Conservation (phyloP, 2,113 vertebrate species). For the Amphiprion percula region DNA sequence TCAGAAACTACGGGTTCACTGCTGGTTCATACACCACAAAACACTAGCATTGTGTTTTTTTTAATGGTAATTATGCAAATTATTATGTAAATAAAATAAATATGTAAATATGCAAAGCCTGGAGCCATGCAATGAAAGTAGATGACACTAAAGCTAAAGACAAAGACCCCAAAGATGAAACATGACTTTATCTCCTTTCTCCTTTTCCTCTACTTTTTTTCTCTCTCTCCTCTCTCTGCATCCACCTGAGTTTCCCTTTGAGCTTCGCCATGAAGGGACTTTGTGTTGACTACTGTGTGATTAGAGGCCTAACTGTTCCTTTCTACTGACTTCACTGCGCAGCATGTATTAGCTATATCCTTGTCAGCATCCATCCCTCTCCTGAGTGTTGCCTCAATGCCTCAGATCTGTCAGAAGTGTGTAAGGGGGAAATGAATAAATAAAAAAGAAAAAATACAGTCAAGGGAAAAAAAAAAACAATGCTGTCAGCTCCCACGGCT, state of each 20-base stretch:
- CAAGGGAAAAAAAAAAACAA: conserved; percentile 28
- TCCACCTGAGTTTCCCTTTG: conserved; percentile 31
- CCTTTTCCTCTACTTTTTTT: conserved; percentile 13
- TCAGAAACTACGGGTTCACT: conserved; percentile 46
- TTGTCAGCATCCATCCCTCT: conserved; percentile 46
- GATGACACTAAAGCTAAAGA: conserved; percentile 40
- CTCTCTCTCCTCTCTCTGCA: neutral
- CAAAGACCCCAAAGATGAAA: conserved; percentile 45
- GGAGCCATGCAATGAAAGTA: conserved; percentile 35
- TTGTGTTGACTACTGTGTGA: conserved; percentile 38
- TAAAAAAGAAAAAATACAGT: conserved; percentile 36
- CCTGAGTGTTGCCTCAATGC: conserved; percentile 19
- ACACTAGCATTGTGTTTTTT: conserved; percentile 25
- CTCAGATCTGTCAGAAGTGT: conserved; percentile 42
- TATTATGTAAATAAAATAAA: conserved; percentile 55
- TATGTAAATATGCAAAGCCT: conserved; percentile 59
- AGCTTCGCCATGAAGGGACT: conserved; percentile 17
- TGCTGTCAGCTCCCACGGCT: conserved; percentile 44
- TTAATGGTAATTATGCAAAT: conserved; percentile 66
- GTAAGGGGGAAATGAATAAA: conserved; percentile 16
- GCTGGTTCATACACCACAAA: conserved; percentile 32
- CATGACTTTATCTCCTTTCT: conserved; percentile 23
- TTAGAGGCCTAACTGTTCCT: conserved; percentile 43
- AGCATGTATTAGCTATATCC: conserved; percentile 40
- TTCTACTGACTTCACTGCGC: conserved; percentile 44